Conservation (phyloP, 1,140 invertebrate species). For the Centruroides sculpturatus region DNA sequence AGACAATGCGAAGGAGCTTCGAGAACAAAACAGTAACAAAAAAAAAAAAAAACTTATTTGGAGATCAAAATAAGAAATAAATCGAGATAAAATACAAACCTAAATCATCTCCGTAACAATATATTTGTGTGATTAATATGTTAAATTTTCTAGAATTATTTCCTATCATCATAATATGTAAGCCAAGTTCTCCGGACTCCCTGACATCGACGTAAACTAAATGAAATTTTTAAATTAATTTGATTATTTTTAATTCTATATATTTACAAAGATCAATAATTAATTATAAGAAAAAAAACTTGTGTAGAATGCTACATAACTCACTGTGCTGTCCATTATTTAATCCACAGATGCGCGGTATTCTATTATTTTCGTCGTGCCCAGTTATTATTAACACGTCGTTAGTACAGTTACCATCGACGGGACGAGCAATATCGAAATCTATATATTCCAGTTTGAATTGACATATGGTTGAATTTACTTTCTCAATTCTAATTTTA, state of each 20-base stretch:
- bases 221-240: background rate
- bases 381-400: conserved; percentile 56
- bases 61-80: background rate
- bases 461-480: conserved; percentile 45
- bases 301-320: conserved; percentile 20
- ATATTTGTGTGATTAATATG: conserved; percentile 54
- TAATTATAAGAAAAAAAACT: background rate
- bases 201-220: conserved; percentile 20
- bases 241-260: background rate
- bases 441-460: conserved; percentile 59
- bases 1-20: conserved; percentile 58
- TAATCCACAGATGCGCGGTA: conserved; percentile 60
- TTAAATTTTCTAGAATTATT: conserved; percentile 56
- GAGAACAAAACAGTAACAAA: background rate
- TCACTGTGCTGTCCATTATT: conserved; percentile 70
- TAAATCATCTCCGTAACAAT: conserved; percentile 43
- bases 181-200: conserved; percentile 18
- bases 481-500: conserved; percentile 14
- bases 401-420: conserved; percentile 49
- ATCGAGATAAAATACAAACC: conserved; percentile 4
- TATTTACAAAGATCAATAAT: background rate
- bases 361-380: conserved; percentile 45
- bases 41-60: background rate
- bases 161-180: conserved; percentile 40
- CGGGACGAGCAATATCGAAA: conserved; percentile 38